Percentiles rank a stretch among this genome's conserved stretches.
Conservation (phyloP, 2,888 invertebrate genomes). For the Catocala fraxini region DNA sequence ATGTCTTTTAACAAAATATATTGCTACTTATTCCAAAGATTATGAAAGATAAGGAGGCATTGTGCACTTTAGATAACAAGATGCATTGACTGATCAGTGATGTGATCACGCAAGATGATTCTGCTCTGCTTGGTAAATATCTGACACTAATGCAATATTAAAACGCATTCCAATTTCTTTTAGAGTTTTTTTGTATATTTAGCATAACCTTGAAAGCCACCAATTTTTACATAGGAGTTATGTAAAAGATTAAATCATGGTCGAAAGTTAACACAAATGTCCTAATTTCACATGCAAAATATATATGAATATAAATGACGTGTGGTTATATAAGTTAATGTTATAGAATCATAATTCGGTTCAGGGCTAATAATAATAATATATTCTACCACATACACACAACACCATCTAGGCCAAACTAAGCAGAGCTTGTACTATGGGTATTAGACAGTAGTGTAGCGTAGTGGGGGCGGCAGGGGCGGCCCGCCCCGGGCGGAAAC, state of each 20-base stretch:
- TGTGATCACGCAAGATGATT: slow-evolving; percentile 20
- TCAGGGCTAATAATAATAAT: no score
- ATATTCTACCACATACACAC: no score
- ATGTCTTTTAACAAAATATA: slow-evolving; percentile 44
- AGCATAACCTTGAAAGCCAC: slow-evolving; percentile 2
- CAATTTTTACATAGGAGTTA: neutral
- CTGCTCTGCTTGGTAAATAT: slow-evolving; percentile 22
- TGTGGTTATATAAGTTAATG: no score
- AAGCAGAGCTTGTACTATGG: no score
- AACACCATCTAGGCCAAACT: no score
- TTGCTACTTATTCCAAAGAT: slow-evolving; percentile 19
- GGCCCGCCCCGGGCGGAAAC: no score
- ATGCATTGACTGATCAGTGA: slow-evolving; percentile 19
- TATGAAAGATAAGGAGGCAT: slow-evolving; percentile 14
- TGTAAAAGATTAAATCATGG: slow-evolving; percentile 6
- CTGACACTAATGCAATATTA: slow-evolving; percentile 18
- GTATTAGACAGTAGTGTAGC: no score
- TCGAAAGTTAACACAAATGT: slow-evolving; percentile 1
- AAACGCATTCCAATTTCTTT: neutral
- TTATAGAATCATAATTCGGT: no score
- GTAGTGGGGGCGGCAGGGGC: no score
- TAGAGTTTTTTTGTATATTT: neutral
- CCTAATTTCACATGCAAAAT: neutral
- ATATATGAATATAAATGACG: neutral
- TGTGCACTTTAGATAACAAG: slow-evolving; percentile 23